These are phyloP conservation scores for Argentina silus DNA, from an alignment of 2,797 vertebrate species.

Conservation along the genomic window DNA sequence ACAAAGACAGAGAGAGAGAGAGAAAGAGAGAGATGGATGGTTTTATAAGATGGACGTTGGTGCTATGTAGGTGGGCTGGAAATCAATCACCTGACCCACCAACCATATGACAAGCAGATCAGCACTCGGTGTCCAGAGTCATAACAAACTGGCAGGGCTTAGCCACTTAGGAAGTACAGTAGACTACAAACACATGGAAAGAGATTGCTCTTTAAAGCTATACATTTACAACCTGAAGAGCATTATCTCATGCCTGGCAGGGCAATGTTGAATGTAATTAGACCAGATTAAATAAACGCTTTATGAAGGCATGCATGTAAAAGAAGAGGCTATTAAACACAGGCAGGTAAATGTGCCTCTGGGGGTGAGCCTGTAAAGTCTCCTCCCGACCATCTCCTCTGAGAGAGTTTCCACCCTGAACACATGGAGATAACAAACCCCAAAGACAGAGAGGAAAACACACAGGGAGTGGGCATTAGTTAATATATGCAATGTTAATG, in stretches of 20 bases:
- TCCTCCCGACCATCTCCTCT: slow-evolving; percentile 43
- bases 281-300: slow-evolving; percentile 56
- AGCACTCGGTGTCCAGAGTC: too few relatives aligned
- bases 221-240: slow-evolving; percentile 38
- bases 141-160: not conserved
- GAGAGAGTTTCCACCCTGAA: slow-evolving; percentile 45
- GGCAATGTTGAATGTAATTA: slow-evolving; percentile 51
- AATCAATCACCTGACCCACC: too few relatives aligned
- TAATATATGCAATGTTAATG: slow-evolving; percentile 19
- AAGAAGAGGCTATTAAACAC: slow-evolving; percentile 49
- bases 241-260: slow-evolving; percentile 52
- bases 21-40: not conserved
- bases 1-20: not conserved
- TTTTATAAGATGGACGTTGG: not conserved
- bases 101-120: too few relatives aligned
- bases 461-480: slow-evolving; percentile 29
- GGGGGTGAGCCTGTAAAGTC: slow-evolving; percentile 53
- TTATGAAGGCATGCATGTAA: slow-evolving; percentile 52
- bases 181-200: slow-evolving; percentile 21
- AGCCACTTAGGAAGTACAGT: slow-evolving; percentile 14
- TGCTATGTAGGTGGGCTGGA: too few relatives aligned
- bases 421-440: slow-evolving; percentile 52
- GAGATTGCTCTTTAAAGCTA: slow-evolving; percentile 2
- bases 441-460: slow-evolving; percentile 41
- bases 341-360: slow-evolving; percentile 53